Conservation (phyloP, 2,113 vertebrate genomes). For the Furnarius figulus region DNA sequence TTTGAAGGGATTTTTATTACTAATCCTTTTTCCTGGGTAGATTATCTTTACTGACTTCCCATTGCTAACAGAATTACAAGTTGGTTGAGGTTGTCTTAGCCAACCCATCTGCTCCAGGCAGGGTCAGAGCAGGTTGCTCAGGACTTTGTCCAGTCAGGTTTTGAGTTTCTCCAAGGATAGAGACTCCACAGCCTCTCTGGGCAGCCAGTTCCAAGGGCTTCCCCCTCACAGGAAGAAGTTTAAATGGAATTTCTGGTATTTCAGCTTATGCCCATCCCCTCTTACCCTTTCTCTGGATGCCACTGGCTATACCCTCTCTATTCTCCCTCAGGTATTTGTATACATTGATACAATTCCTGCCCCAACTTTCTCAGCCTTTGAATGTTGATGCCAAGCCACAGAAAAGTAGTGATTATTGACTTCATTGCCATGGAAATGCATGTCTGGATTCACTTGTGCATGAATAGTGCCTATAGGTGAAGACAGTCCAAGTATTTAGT, state of each 20-base stretch:
- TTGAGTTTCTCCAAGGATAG: neutral
- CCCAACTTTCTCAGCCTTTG: neutral
- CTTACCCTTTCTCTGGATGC: neutral
- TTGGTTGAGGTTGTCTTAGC: neutral
- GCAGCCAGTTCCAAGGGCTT: neutral
- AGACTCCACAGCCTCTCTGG: neutral
- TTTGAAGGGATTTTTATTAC: neutral
- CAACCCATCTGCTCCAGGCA: neutral
- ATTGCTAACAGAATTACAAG: neutral
- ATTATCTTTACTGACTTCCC: neutral
- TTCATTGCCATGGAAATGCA: neutral
- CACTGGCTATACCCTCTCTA: neutral
- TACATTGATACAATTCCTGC: neutral
- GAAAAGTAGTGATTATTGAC: neutral
- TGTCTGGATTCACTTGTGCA: neutral
- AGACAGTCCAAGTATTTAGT: neutral
- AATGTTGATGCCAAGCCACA: neutral
- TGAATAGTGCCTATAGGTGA: neutral
- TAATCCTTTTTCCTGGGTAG: neutral
- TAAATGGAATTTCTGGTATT: neutral
- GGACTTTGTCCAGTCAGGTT: neutral
- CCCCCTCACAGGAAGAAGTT: neutral
- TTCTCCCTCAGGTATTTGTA: neutral
- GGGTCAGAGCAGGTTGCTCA: neutral
- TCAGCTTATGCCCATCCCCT: neutral